Evolutionary conservation across 30 jellyfish, hydroid and myxozoan genomes (phyloP).

Genomic region (Chrysaora quinquecirrha): DNA sequence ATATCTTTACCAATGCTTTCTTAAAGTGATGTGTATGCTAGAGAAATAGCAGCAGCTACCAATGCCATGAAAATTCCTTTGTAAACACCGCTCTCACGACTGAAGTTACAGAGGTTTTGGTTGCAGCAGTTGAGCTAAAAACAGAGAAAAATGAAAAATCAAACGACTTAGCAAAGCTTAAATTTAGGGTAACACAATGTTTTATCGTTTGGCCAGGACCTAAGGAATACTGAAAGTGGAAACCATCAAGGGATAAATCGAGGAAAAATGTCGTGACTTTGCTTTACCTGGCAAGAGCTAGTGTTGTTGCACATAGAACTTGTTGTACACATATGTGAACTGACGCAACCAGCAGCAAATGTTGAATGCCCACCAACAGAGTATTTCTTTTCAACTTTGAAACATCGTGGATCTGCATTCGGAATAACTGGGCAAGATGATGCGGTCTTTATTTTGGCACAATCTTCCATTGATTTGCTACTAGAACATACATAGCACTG

Average conservation of each 20-base stretch:
- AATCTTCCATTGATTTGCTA: neutral
- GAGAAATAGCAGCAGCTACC: neutral
- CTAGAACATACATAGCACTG: neutral
- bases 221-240: too few relatives aligned
- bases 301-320: neutral
- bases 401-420: neutral
- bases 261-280: too few relatives aligned
- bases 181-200: too few relatives aligned
- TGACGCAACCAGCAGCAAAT: neutral
- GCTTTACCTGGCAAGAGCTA: neutral
- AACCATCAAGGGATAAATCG: too few relatives aligned
- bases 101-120: constrained; percentile 3
- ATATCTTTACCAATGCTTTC: too few relatives aligned
- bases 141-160: too few relatives aligned
- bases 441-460: neutral
- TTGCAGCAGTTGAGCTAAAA: constrained; percentile 41
- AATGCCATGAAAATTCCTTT: neutral
- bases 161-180: too few relatives aligned
- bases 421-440: neutral
- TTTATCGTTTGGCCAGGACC: too few relatives aligned
- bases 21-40: neutral
- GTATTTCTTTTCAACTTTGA: neutral
- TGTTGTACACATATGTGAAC: neutral
- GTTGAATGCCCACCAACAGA: neutral
- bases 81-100: neutral